Base-by-base conservation (phyloP, 2,797 vertebrate species). In the Chelidonichthys spinosus region DNA sequence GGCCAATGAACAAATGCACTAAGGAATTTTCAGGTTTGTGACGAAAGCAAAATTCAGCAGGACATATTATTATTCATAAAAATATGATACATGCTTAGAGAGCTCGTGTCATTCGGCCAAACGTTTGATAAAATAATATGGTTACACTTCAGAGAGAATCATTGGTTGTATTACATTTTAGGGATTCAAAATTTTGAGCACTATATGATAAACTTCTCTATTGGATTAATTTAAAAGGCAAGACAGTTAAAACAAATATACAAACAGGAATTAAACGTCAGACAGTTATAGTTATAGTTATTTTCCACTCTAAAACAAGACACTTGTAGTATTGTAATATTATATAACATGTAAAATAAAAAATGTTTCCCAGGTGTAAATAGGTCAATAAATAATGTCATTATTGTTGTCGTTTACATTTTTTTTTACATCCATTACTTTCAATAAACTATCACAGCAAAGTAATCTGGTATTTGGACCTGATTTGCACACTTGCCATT, bases 391-490 rank as follows among this genome's bases (percentile, higher is more conserved):
- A 55, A 64, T 37, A 4, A 54, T 54, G 15, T 17, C 53, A 53
- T 46, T 5, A 18, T 46, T 15, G 10, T 36, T 56, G 9, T 37
- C 25, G 2, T 25, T 25, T 25, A 25, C 25, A 44, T 47, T 17
- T 40, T 11, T 10, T 53, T 15, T 25, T 11, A 44, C 52, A 52
- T 11, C 14, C 15, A 59, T 52, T 62, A 2, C 63, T 63, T 78
- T 52, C n/a, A 42, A 80, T 43, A n/a, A 76, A 71, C 40, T 9
- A 13, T 35, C 11, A 61, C 69, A 32, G 25, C 25, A 25, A 25
- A 25, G 25, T 25, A 74, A 81, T 70, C 52, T 66, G 70, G 17
- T 37, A 73, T 63, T 53, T 32, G 17, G 14, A 61, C 35, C 43
- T 61, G 13, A 40, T 18, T 69, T 0, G 8, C 36, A 63, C 53